Conservation (phyloP, 2,797 vertebrate genomes). For the Coregonus ussuriensis region DNA sequence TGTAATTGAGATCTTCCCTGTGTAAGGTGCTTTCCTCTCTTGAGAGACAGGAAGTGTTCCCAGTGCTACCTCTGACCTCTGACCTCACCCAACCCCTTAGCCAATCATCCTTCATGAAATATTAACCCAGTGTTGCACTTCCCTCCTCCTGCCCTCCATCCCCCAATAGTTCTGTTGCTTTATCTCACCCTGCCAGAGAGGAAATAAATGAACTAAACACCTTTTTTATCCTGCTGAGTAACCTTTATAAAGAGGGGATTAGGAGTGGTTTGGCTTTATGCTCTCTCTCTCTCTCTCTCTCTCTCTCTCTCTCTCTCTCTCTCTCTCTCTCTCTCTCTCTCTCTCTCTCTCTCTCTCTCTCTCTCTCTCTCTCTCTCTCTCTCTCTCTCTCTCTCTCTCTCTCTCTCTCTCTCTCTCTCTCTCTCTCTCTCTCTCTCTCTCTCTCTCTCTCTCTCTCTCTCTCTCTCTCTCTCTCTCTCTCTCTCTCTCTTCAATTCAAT, state of each 20-base stretch:
- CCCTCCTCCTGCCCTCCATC: neutral
- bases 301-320: conserved; percentile 8
- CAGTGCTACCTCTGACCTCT: neutral
- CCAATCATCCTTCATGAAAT: neutral
- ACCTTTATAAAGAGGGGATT: neutral
- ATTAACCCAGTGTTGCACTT: neutral
- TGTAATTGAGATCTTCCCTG: too few species aligned
- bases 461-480: too few species aligned
- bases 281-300: conserved; percentile 19
- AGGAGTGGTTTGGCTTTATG: conserved; percentile 11
- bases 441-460: too few species aligned
- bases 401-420: too few species aligned
- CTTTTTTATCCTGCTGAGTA: neutral
- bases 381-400: too few species aligned
- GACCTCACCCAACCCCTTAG: neutral
- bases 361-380: too few species aligned
- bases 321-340: neutral
- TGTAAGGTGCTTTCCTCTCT: too few species aligned
- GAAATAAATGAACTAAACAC: neutral
- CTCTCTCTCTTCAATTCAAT: too few species aligned
- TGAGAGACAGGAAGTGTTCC: too few species aligned
- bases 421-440: too few species aligned
- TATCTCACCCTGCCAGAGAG: neutral
- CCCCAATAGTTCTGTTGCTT: neutral
- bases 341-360: neutral